Percentiles rank a stretch among this genome's conserved stretches.
Conservation (phyloP, 2,113 vertebrate genomes). For the Calidris pugnax region DNA sequence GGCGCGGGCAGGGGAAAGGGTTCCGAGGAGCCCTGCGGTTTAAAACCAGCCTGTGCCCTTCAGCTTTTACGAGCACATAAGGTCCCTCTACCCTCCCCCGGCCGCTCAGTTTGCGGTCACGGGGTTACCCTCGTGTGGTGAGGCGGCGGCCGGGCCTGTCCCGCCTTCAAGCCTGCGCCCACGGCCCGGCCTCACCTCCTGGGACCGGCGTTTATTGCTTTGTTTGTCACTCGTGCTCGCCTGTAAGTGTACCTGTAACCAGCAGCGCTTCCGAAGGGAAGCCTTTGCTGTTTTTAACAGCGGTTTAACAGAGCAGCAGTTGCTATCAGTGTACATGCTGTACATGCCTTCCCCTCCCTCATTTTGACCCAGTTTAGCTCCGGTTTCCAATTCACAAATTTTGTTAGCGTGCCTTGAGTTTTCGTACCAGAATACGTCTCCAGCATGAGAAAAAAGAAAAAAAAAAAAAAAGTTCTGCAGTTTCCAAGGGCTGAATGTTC, state of each 20-base stretch:
- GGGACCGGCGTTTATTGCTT: rapidly evolving
- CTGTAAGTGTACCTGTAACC: background rate
- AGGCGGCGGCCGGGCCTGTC: background rate
- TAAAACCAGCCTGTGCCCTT: rapidly evolving
- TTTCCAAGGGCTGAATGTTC: background rate
- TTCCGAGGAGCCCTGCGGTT: rapidly evolving
- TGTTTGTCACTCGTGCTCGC: rapidly evolving
- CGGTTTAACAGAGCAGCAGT: rapidly evolving
- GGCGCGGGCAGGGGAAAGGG: rapidly evolving
- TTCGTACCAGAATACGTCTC: background rate
- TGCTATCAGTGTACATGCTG: rapidly evolving
- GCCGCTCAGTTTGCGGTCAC: rapidly evolving
- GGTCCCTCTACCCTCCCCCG: rapidly evolving
- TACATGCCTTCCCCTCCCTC: background rate
- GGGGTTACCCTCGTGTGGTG: rapidly evolving
- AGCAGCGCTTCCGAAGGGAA: background rate
- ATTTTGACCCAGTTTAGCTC: background rate
- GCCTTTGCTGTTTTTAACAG: background rate
- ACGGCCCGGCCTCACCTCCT: rapidly evolving
- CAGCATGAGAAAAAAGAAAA: background rate
- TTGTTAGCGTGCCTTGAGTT: background rate
- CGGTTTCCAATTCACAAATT: background rate
- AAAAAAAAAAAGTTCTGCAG: background rate
- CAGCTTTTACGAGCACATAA: rapidly evolving
- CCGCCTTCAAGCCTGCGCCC: rapidly evolving